Conservation (phyloP, 2,797 vertebrate genomes). For the Sebastes kiyomatsui region DNA sequence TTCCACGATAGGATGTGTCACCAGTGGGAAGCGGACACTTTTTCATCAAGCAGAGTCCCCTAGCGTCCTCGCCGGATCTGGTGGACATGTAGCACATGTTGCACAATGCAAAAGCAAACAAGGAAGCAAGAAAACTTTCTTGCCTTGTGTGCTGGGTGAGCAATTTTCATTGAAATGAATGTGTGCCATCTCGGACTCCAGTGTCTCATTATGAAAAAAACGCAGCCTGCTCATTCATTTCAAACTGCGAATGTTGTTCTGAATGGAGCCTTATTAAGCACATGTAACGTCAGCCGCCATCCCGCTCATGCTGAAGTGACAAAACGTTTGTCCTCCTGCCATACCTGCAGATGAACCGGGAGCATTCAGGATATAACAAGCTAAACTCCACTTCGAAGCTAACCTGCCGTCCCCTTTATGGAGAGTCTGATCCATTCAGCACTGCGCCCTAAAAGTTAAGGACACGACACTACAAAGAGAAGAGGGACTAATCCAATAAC, state of each 20-base stretch:
- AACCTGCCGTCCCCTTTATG: neutral
- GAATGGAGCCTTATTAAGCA: neutral
- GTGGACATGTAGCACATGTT: too few species aligned
- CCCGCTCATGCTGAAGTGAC: neutral
- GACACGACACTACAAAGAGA: conserved; percentile 44
- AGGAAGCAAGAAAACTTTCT: too few species aligned
- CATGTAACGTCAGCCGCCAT: neutral
- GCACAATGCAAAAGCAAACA: too few species aligned
- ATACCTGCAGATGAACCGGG: neutral
- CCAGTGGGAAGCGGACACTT: too few species aligned
- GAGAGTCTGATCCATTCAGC: conserved; percentile 1
- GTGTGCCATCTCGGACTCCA: neutral
- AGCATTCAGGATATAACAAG: neutral
- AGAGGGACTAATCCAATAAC: conserved; percentile 67
- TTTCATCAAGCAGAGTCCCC: too few species aligned
- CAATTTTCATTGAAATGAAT: neutral
- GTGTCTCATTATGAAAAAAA: neutral
- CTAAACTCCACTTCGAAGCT: neutral
- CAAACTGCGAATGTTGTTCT: neutral
- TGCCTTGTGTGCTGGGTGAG: neutral
- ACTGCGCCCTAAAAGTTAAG: conserved; percentile 19
- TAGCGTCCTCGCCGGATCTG: too few species aligned
- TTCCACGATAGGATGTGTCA: too few species aligned
- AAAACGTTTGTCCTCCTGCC: neutral
- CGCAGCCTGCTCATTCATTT: neutral